Conservation (phyloP, 1,140 invertebrate genomes). For the Helicoverpa armigera region DNA sequence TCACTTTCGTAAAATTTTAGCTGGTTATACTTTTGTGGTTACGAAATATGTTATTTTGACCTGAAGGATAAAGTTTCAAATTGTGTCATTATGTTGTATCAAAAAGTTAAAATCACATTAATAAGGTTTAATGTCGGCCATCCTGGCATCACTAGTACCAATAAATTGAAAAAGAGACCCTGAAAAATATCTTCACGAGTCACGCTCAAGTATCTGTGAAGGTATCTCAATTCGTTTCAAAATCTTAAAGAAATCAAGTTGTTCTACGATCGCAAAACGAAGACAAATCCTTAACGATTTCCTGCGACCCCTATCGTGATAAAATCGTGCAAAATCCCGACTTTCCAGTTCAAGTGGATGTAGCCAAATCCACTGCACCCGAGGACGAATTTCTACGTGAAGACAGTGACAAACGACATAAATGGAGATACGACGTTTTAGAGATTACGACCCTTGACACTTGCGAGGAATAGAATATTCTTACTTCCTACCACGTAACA, state of each 20-base stretch:
- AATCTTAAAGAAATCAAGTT: too few relatives aligned
- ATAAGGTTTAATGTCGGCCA: too few relatives aligned
- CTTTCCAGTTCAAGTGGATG: conserved; percentile 2
- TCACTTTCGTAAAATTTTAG: conserved; percentile 21
- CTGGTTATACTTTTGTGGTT: not conserved
- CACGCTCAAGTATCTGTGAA: too few relatives aligned
- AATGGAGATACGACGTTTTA: not conserved
- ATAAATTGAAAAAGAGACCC: too few relatives aligned
- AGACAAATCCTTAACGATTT: not conserved
- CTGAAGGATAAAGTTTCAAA: not conserved
- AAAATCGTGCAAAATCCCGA: not conserved
- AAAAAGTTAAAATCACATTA: too few relatives aligned
- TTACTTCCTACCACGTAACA: conserved; percentile 12
- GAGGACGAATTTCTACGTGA: not conserved
- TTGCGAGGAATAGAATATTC: not conserved
- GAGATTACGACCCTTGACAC: conserved; percentile 20
- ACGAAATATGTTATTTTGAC: not conserved
- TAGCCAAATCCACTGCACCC: not conserved
- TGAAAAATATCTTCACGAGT: too few relatives aligned
- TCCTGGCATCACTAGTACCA: too few relatives aligned
- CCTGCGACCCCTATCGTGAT: conserved; percentile 4
- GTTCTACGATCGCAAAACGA: not conserved
- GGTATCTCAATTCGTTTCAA: too few relatives aligned
- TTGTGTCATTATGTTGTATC: too few relatives aligned
- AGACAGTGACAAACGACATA: conserved; percentile 13